phyloP scores from a whole-genome alignment of 2,797 vertebrate genomes.

The Sebastolobus alascanus region DNA sequence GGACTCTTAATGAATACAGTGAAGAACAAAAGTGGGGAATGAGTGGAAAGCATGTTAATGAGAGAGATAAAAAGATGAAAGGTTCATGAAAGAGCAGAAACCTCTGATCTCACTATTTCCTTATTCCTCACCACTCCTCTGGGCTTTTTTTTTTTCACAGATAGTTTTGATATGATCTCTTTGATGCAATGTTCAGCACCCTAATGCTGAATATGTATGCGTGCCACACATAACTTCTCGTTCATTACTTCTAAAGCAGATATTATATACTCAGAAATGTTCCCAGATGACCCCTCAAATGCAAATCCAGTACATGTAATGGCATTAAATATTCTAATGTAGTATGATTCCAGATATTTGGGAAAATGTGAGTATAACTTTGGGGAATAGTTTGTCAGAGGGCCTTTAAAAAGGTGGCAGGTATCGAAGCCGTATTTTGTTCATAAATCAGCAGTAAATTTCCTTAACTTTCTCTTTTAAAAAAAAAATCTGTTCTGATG shows the following conservation, averaged over 20 bases:
- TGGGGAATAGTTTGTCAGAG: not conserved
- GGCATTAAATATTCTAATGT: not conserved
- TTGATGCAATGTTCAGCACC: slow-evolving; percentile 45
- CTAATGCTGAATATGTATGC: slow-evolving; percentile 37
- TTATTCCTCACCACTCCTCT: slow-evolving; percentile 17
- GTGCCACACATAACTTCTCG: slow-evolving; percentile 35
- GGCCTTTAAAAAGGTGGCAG: not conserved
- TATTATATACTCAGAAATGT: slow-evolving; percentile 9
- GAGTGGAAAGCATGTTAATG: slow-evolving; percentile 46
- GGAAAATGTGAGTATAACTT: not conserved
- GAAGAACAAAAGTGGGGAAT: slow-evolving; percentile 49
- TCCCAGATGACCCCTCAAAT: slow-evolving; percentile 25
- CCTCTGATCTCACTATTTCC: slow-evolving; percentile 61
- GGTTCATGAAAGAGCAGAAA: slow-evolving; percentile 45
- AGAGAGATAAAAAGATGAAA: slow-evolving; percentile 62
- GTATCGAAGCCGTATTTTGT: not conserved
- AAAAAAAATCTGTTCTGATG: not conserved
- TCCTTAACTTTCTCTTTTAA: not conserved
- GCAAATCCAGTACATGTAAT: not conserved
- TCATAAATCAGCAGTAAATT: not conserved
- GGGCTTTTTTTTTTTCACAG: not conserved
- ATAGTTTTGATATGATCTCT: slow-evolving; percentile 31
- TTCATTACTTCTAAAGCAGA: slow-evolving; percentile 35
- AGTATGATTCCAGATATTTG: not conserved
- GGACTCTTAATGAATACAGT: not conserved